Base-by-base conservation (phyloP, 2,797 vertebrate species). In the Platyrinchus mystaceus region DNA sequence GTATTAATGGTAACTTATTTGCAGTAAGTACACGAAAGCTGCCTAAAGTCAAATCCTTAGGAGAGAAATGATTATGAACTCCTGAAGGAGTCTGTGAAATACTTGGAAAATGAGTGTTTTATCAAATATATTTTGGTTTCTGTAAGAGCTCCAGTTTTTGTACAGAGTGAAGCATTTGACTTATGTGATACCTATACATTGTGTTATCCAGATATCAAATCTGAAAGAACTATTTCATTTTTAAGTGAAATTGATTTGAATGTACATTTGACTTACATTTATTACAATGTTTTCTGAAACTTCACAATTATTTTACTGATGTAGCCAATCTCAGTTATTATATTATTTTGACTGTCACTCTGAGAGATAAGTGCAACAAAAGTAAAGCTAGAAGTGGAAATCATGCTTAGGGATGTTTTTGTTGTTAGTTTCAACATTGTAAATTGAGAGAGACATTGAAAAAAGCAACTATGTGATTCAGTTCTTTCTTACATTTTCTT, bases 401-500 rank as follows among this genome's bases (percentile, higher is more conserved):
- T 81, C 47, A 30, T 44, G 32, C 74, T 82, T 78, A 71, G 43
- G 39, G 69, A 78, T 94, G 23, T 58, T 92, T 89, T 85, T 71
- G 21, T 89, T 92, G 50, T 32, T 62, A 75, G 46, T 78, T 95
- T 69, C 84, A 93, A 73, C 50, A 30, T n/a, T 80, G 32, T 66
- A 89, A 96, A 89, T 91, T 83, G 87, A 94, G 79, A 77, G 14
- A 59, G 84, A 94, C 76, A 32, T 77, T 87, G 41, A 56, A 75
- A 68, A 69, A 93, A 36, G 44, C 34, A 87, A 41, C 68, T 77
- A 24, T 82, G 67, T 89, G 64, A 80, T 87, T 92, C 75, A 80
- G 34, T 92, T 94, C 66, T 73, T 92, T 95, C 82, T 93, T 94
- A 71, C 13, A 59, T 87, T 94, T 97, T 95, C 82, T 91, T 94